Evolutionary conservation across 2,113 vertebrate genomes (phyloP), one percentile per base, ranked within the genome.

Genomic region (Microcebus lehilahytsara): DNA sequence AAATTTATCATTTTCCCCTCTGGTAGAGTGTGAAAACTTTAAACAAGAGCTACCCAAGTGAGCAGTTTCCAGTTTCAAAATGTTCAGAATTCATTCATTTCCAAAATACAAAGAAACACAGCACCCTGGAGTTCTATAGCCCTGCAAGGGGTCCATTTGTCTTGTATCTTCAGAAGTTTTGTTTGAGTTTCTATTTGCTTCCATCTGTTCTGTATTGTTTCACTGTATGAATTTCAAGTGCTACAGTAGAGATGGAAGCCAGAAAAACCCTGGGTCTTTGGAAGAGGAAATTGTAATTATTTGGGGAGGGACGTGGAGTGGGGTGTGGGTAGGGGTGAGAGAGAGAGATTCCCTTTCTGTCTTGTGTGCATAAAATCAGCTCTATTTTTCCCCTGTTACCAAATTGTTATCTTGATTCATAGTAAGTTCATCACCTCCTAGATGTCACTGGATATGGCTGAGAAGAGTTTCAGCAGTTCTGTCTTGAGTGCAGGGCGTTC

Each of bases 21-120:
- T n/a, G 46, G 9, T 58, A 9, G 8, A 40, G 10, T n/a, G 58
- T 46, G 13, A 3, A 95, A 96, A 93, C 30, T 40, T 88, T 72
- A 90, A 23, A 8, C 56, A 80, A 90, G 60, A 46, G 25, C 25
- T 85, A 13, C 80, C 81, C 64, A 84, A 85, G 51, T 84, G 14
- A 91, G 5, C 23, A 95, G 80, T 93, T 95, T 51, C 72, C 85
- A 62, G 8, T 81, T 92, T 66, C 22, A 91, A 51, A 96, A 42
- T 23, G 4, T 83, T 96, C 79, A 92, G 2, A 86, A 79, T 95
- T 62, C 78, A 89, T 79, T 72, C 72, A 3, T 40, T 89, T 74
- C 60, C 20, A 25, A 23, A 81, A 77, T 60, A 53, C 66, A 92
- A 75, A 85, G 34, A 60, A 14, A 83, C 19, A 37, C 9, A 53